Conservation (phyloP, 2,888 invertebrate species). For the Bedellia somnulentella region DNA sequence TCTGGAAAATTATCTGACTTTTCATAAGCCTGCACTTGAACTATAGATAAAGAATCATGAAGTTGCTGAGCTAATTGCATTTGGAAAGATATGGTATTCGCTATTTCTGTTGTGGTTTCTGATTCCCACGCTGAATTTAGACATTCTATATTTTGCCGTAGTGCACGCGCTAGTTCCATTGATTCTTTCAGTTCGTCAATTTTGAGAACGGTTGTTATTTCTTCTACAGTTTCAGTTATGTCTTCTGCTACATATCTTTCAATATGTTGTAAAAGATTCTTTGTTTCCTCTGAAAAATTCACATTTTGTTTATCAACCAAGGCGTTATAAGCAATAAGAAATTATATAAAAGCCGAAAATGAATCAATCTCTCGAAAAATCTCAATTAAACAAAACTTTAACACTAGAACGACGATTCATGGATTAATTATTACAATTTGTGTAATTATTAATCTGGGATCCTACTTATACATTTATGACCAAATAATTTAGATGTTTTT, state of each 20-base stretch:
- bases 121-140: not conserved
- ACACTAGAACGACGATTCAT: too few species aligned
- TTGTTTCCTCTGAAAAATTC: constrained; percentile 4
- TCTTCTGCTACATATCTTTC: constrained; percentile 16
- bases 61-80: constrained; percentile 11
- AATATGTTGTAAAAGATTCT: constrained; percentile 15
- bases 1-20: too few species aligned
- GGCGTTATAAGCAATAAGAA: too few species aligned
- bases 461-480: too few species aligned
- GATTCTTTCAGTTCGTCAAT: constrained; percentile 15
- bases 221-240: constrained; percentile 13
- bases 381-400: too few species aligned
- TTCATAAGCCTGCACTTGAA: constrained; percentile 16
- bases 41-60: constrained; percentile 15
- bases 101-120: not conserved
- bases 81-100: not conserved
- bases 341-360: too few species aligned
- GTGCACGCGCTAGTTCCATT: constrained; percentile 13
- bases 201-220: constrained; percentile 12
- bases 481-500: too few species aligned
- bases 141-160: constrained; percentile 11
- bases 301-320: too few species aligned
- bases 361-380: too few species aligned
- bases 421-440: too few species aligned
- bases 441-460: too few species aligned